phyloP scores from a whole-genome alignment of 2,888 invertebrate species.

The Agrochola circellaris region DNA sequence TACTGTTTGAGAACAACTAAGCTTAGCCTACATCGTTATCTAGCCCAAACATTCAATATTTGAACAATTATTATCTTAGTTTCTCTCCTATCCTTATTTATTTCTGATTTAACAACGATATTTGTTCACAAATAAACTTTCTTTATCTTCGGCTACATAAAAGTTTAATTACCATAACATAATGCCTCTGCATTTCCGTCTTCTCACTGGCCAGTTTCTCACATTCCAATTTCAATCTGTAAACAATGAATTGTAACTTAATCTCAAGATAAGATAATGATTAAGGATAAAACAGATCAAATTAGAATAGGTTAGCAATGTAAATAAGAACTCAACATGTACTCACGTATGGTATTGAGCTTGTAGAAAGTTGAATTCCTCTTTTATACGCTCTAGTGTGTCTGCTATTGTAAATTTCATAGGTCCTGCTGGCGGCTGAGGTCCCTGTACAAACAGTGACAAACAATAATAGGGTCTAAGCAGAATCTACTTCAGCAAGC shows the following conservation, averaged over 20 bases:
- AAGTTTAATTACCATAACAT: slow-evolving; percentile 96
- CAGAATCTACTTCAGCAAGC: slow-evolving; percentile 50
- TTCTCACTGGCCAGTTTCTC: slow-evolving; percentile 99
- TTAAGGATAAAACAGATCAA: slow-evolving; percentile 46
- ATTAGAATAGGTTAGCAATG: slow-evolving; percentile 34
- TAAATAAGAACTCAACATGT: slow-evolving; percentile 42
- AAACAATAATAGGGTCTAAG: slow-evolving; percentile 67
- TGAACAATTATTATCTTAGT: slow-evolving; percentile 65
- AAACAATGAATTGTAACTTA: slow-evolving; percentile 68
- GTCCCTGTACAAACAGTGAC: slow-evolving; percentile 91
- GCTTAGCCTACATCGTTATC: slow-evolving; percentile 60
- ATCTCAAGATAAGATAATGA: slow-evolving; percentile 56
- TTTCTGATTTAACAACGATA: slow-evolving; percentile 62
- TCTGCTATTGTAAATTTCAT: slow-evolving; percentile 98
- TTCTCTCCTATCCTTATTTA: slow-evolving; percentile 68
- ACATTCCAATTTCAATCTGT: slow-evolving; percentile 98
- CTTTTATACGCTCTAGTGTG: slow-evolving; percentile 98
- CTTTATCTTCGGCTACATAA: slow-evolving; percentile 59
- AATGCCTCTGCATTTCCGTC: slow-evolving; percentile 99
- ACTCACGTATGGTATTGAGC: slow-evolving; percentile 98
- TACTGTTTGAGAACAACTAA: slow-evolving; percentile 50
- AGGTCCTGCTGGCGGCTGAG: slow-evolving; percentile 96
- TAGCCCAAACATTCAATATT: slow-evolving; percentile 70
- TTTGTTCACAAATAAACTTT: slow-evolving; percentile 68
- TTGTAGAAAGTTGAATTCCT: slow-evolving; percentile 98